phyloP scores from a whole-genome alignment of 2,797 vertebrate genomes.

The Hippoglossus hippoglossus region DNA sequence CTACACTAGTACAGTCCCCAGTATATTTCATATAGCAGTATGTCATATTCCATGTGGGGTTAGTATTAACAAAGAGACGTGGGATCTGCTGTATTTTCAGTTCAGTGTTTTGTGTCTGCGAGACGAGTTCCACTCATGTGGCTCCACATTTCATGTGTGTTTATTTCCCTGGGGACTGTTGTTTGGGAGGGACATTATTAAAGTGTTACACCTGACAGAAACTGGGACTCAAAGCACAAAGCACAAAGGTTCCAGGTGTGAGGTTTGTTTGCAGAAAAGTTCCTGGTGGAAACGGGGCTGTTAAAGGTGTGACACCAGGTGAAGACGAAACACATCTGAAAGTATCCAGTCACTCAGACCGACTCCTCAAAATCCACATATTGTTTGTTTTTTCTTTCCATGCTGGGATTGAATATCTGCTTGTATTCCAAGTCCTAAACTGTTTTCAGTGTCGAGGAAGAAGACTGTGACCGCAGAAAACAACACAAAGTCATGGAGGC shows the following conservation, averaged over 20 bases:
- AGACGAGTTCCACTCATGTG: conserved; percentile 65
- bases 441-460: conserved; percentile 30
- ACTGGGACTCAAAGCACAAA: conserved; percentile 51
- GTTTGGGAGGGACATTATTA: conserved; percentile 28
- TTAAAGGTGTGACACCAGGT: conserved; percentile 30
- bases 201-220: conserved; percentile 56
- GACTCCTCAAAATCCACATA: conserved; percentile 21
- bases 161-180: conserved; percentile 45
- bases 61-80: conserved; percentile 62
- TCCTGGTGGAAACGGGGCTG: conserved; percentile 30
- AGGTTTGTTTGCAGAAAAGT: conserved; percentile 41
- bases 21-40: conserved; percentile 64
- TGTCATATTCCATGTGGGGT: conserved; percentile 63
- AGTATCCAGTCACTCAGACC: conserved; percentile 7
- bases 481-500: conserved; percentile 58
- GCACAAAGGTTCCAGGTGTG: conserved; percentile 60
- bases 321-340: conserved; percentile 18
- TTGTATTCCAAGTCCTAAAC: conserved; percentile 32
- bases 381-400: background rate
- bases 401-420: conserved; percentile 54
- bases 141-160: conserved; percentile 56
- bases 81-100: conserved; percentile 58
- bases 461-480: conserved; percentile 38
- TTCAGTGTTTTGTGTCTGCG: conserved; percentile 60
- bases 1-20: conserved; percentile 67